A percentile compares a stretch with the other conserved stretches of the same genome.
These are phyloP conservation scores for Scyliorhinus canicula DNA, from an alignment of 2,797 vertebrate species.

Conservation along the genomic window DNA sequence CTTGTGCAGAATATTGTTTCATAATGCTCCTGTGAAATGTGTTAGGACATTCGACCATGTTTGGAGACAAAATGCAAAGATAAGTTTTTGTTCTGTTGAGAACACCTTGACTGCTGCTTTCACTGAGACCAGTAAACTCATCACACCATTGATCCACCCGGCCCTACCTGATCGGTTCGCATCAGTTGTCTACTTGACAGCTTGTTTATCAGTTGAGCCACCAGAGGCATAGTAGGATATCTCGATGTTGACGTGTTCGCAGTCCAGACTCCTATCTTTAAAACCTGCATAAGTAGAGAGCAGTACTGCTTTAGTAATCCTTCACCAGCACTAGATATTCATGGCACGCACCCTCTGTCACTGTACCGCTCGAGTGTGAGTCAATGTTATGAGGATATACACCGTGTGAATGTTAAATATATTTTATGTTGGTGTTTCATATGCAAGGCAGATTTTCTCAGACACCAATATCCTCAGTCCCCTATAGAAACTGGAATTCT, in stretches of 20 bases:
- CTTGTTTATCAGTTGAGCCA: neutral
- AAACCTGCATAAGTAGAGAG: neutral
- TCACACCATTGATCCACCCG: neutral
- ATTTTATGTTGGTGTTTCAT: constrained; percentile 13
- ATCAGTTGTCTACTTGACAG: neutral
- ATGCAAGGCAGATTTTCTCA: neutral
- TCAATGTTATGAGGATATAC: constrained; percentile 22
- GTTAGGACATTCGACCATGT: neutral
- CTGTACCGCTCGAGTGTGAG: neutral
- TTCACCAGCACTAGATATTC: constrained; percentile 12
- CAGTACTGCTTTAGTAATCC: neutral
- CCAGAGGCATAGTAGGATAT: neutral
- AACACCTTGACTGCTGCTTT: neutral
- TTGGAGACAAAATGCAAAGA: neutral
- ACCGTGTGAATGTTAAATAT: constrained; percentile 5
- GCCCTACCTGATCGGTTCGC: neutral
- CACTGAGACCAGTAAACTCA: neutral
- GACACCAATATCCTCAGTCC: neutral
- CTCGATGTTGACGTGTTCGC: neutral
- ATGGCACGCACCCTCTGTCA: neutral
- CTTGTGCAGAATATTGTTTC: too few relatives aligned
- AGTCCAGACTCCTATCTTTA: neutral
- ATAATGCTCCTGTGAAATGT: neutral
- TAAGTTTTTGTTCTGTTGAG: neutral
- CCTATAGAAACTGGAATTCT: neutral